Base-by-base conservation (phyloP, 2,888 invertebrate genomes). In the Latrodectus elegans region DNA sequence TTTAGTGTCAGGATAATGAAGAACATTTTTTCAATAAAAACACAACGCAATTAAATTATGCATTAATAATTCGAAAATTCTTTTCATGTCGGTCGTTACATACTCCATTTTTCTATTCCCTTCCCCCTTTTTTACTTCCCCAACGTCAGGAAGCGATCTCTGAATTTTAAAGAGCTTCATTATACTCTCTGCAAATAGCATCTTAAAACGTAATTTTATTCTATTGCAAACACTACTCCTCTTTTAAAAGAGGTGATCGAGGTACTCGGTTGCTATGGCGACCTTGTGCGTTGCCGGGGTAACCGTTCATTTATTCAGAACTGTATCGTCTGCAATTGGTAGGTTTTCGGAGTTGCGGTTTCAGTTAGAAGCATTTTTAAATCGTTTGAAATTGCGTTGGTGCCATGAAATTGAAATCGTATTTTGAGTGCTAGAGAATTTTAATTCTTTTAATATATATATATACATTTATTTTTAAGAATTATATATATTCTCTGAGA, bases 121-220 rank as follows among this genome's bases (percentile, higher is more conserved):
- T 26, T 22, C 22, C 22, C 71, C n/a, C n/a, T 38, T 26, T 60
- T 51, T 55, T 70, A 70, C 53, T 10, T 11, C 15, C 67, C 11
- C 14, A 65, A 17, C 49, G 26, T 15, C 49, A 26, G 49, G 53
- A 53, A 64, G 78, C 84, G 84, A 84, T 84, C 84, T 52, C 60
- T 78, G 84, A 84, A 84, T 84, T 84, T 84, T 84, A 84, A 84
- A 77, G 49, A 73, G 74, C 84, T 78, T 84, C 84, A 84, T 84
- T 84, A 84, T 77, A 77, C 78, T 82, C 53, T 67, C 65, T 17
- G 72, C 84, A 84, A 84, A 84, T 84, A 73, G 84, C 84, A 84
- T 84, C 84, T 84, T 84, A 84, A 84, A 84, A 84, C 73, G 84
- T 84, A 84, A 84, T 84, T 84, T 84, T 78, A 84, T 84, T 84